Percentiles rank a stretch among this genome's conserved stretches.
These are phyloP conservation scores for Menidia menidia DNA, from an alignment of 2,797 vertebrate genomes.

Conservation along the genomic window DNA sequence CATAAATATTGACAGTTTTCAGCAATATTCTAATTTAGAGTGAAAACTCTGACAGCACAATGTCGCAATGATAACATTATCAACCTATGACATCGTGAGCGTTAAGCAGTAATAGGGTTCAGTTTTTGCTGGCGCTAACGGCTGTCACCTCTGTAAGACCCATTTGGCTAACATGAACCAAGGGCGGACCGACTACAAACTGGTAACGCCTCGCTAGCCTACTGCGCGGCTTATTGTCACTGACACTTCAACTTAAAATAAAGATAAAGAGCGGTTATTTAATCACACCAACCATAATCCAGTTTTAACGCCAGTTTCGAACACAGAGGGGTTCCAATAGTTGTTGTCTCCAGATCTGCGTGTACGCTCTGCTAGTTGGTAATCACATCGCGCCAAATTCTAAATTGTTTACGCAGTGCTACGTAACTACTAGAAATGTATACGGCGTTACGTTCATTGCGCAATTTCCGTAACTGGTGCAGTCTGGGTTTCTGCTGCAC, in stretches of 20 bases:
- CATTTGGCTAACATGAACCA: conserved; percentile 10
- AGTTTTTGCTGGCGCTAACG: neutral
- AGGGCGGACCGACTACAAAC: conserved; percentile 25
- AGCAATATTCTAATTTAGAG: accelerated
- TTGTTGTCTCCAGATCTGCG: neutral
- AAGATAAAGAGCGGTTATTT: neutral
- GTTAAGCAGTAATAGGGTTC: neutral
- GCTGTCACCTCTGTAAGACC: conserved; percentile 6
- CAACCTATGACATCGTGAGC: no score
- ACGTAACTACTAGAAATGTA: conserved; percentile 46
- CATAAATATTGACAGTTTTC: neutral
- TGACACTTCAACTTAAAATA: neutral
- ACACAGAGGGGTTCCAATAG: neutral
- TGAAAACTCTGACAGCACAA: neutral
- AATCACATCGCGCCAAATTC: conserved; percentile 77
- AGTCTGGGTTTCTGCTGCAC: conserved; percentile 67
- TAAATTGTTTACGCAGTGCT: conserved; percentile 34
- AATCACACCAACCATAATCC: conserved; percentile 37
- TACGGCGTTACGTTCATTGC: conserved; percentile 25
- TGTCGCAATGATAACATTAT: neutral
- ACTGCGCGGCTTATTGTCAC: conserved; percentile 2
- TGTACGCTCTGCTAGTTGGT: neutral
- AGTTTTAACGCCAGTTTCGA: neutral
- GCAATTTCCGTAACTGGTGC: conserved; percentile 65
- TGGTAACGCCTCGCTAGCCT: conserved; percentile 8